Conservation (phyloP, 2,888 invertebrate genomes). For the Aleiodes alternator region DNA sequence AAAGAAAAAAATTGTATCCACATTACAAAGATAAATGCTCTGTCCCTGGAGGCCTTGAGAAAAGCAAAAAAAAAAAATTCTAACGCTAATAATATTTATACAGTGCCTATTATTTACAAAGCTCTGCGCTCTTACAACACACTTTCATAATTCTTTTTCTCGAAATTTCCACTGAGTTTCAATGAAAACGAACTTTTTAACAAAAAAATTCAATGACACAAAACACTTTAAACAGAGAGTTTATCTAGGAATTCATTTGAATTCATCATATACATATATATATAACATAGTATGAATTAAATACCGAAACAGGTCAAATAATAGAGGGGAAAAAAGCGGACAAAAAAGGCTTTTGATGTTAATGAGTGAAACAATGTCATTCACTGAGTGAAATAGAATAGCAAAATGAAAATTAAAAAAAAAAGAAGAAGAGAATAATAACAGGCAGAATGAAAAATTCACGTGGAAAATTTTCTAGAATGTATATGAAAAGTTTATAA, state of each 20-base stretch:
- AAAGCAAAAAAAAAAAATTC: background rate
- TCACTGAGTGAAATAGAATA: background rate
- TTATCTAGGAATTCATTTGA: no score
- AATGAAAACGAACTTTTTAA: no score
- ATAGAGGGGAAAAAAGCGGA: background rate
- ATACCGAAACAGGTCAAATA: conserved; percentile 3
- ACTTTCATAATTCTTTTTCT: no score
- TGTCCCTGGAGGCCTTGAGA: background rate
- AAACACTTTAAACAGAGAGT: no score
- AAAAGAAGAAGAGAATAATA: background rate
- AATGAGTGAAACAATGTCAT: conserved; percentile 6
- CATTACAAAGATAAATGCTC: conserved; percentile 5
- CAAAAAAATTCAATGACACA: no score
- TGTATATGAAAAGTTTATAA: conserved; percentile 30
- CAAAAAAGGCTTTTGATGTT: background rate
- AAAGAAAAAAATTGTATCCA: conserved; percentile 13
- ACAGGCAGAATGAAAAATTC: background rate
- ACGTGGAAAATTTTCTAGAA: background rate
- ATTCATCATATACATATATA: no score
- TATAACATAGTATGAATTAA: no score
- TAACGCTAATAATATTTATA: background rate
- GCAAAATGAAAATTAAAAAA: background rate
- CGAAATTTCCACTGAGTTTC: no score
- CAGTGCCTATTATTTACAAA: no score
- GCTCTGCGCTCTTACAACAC: no score